These are phyloP conservation scores for Eptesicus fuscus DNA, from an alignment of 2,113 vertebrate genomes.

Conservation along the genomic window DNA sequence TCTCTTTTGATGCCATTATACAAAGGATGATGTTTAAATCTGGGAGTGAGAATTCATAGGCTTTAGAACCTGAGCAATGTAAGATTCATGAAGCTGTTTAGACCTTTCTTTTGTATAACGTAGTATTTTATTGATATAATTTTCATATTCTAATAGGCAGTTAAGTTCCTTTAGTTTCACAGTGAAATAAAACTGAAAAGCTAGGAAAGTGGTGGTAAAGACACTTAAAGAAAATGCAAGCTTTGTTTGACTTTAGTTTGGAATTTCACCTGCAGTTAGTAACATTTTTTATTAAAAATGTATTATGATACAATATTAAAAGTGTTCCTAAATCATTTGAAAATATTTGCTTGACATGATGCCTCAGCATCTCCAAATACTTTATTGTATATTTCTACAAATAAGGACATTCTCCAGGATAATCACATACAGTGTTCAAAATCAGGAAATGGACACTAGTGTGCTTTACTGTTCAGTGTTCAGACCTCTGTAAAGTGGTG, in stretches of 20 bases:
- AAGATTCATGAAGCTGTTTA: background rate
- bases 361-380: background rate
- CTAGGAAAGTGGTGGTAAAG: background rate
- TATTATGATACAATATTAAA: background rate
- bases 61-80: background rate
- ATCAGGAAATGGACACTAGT: background rate
- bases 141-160: background rate
- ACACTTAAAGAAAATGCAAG: background rate
- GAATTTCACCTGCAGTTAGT: background rate
- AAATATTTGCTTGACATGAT: background rate
- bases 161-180: slow-evolving; percentile 3
- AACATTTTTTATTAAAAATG: background rate
- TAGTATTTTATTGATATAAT: background rate
- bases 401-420: background rate
- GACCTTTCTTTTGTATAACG: background rate
- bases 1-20: background rate
- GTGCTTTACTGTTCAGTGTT: background rate
- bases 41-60: background rate
- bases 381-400: background rate
- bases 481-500: background rate
- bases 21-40: background rate
- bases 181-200: background rate
- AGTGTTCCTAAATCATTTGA: background rate
- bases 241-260: background rate
- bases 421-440: background rate